Evolutionary conservation across 2,113 vertebrate genomes (phyloP), one percentile per base, ranked within the genome.

Genomic region (Hippocampus guttulatus): DNA sequence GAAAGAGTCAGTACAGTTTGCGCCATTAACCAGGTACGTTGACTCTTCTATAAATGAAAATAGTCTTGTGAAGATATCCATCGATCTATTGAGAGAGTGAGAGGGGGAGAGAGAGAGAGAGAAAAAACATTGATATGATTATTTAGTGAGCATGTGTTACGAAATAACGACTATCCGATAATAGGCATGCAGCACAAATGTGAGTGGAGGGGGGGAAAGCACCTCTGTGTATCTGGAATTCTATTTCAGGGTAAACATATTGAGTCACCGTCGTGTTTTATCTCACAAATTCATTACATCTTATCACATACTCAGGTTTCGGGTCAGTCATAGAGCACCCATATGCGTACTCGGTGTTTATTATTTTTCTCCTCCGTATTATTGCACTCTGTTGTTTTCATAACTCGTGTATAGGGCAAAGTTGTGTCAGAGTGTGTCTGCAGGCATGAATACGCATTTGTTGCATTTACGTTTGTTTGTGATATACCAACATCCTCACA

Each of bases 251-350:
- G 65, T 82, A 86, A 85, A 85, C 74, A 81, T 38, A 38, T 71
- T 5, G 70, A 85, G 76, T 81, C 81, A 76, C 15, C 2, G 52
- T 67, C 41, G 4, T 79, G 84, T 77, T 87, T 89, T 78, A 82
- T 87, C 85, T 88, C 82, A 80, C 78, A 88, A 88, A 87, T 88
- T 79, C 82, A 88, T 86, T 86, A 78, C 67, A 25, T 84, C 81
- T 87, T 79, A 84, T 88, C 79, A 80, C 83, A 88, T 79, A 30
- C 85, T 83, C 68, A 75, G 84, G 86, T 87, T 88, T 76, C 58
- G 52, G 86, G 85, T 85, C 84, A 84, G 70, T 0, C 20, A 68
- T 54, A 5, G 63, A 70, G 64, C 65, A 21, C 58, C 74, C 76
- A 77, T 71, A 84, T 76, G 78, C 72, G 75, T 62, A 74, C 69